phyloP scores from a whole-genome alignment of 2,888 invertebrate species.

The Pyrgus malvae region DNA sequence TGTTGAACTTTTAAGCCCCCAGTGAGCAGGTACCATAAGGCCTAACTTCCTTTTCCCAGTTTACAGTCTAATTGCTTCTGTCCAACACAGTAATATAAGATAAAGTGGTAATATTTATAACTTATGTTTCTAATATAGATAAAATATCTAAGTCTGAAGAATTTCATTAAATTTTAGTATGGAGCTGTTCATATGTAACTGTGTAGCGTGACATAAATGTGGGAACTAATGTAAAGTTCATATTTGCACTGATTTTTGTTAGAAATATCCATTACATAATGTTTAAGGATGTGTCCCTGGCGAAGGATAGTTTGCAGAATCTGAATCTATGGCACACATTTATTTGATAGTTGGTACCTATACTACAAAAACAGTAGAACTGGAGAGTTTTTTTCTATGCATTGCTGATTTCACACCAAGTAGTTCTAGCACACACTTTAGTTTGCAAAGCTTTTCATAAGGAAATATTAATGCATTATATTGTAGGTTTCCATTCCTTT shows the following conservation, averaged over 20 bases:
- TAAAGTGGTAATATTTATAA: constrained; percentile 1
- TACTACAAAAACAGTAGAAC: no score
- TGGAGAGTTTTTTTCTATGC: no score
- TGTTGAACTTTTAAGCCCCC: neutral
- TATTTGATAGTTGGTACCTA: no score
- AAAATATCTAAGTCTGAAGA: constrained; percentile 17
- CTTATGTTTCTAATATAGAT: neutral
- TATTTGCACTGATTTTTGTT: neutral
- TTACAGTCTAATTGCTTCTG: constrained; percentile 13
- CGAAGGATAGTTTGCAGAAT: no score
- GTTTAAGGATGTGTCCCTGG: no score
- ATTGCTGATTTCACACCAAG: no score
- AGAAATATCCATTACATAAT: no score
- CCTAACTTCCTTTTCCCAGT: constrained; percentile 14
- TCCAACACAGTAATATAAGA: constrained; percentile 14
- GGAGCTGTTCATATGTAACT: neutral
- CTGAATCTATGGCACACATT: no score
- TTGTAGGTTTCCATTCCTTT: no score
- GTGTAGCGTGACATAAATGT: neutral
- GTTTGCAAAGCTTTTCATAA: no score
- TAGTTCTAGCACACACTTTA: no score
- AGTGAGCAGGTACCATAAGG: constrained; percentile 1
- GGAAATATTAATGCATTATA: no score
- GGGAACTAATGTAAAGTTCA: neutral
- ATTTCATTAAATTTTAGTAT: constrained; percentile 11